Evolutionary conservation across 1,140 invertebrate species (phyloP), one percentile per base, ranked within the genome.

Genomic region (Sitobion miscanthi): DNA sequence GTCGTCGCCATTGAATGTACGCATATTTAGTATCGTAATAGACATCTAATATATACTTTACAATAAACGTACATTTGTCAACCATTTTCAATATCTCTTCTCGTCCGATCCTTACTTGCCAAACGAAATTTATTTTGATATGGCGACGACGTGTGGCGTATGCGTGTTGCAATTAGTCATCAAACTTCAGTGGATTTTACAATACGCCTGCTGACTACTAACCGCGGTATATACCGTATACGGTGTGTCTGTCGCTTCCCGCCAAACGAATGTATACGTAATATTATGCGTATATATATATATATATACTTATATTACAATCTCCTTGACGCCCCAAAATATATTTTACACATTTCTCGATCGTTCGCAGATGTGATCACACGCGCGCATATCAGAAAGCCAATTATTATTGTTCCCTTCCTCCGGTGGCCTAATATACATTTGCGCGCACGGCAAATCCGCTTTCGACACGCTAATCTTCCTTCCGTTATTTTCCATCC

Each of bases 381-480:
- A 77, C 38, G 83, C 83, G 21, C n/a, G 35, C n/a, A 52, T 54
- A 38, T 54, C 87, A 54, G 30, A 35, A 54, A 89, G 88, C 88
- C 88, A 57, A 89, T 77, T 77, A 77, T 77, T 77, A 9, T 47
- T 47, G n/a, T 57, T 89, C 88, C 49, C 52, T 89, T 88, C 2
- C 14, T 57, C 49, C 62, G 62, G 30, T 14, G 62, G 62, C 62
- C 30, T 21, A 52, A 49, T 49, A n/a, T 69, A 21, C 42, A 30
- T 45, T 86, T 11, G 23, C 14, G 30, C 42, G 83, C 14, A 35
- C 30, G 21, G 88, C 35, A 57, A 54, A 89, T 89, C 52, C 52
- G 88, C 54, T 89, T 89, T 57, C 52, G 52, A 89, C 88, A 30
- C 88, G 88, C 52, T 89, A 89, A 89, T 89, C 88, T 89, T 57